These are phyloP conservation scores for Drosophila falleni DNA, from an alignment of 2,888 invertebrate species.

Conservation along the genomic window DNA sequence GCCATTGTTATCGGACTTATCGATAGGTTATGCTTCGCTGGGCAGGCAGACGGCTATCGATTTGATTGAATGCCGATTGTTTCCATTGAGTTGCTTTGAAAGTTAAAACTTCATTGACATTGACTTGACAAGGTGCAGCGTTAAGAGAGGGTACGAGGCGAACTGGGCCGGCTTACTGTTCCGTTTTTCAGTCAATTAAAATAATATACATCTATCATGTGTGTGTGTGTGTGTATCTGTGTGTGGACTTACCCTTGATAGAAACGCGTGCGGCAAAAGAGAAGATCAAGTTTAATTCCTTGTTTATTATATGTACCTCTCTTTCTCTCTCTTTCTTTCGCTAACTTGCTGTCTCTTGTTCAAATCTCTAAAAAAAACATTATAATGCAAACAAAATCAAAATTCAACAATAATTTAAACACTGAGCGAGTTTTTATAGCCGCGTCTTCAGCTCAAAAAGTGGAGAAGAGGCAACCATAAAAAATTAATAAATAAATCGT, in stretches of 20 bases:
- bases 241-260: conserved; percentile 54
- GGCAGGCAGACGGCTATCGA: conserved; percentile 35
- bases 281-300: conserved; percentile 56
- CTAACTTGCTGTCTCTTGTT: conserved; percentile 3
- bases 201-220: neutral
- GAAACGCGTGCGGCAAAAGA: conserved; percentile 53
- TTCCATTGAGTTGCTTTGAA: conserved; percentile 39
- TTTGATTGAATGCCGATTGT: conserved; percentile 31
- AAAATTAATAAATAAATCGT: conserved; percentile 30
- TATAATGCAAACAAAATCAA: conserved; percentile 31
- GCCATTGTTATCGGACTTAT: conserved; percentile 23
- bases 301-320: conserved; percentile 15
- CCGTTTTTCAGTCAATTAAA: conserved; percentile 17
- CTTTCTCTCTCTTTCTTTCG: conserved; percentile 4
- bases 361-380: conserved; percentile 23
- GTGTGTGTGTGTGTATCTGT: neutral
- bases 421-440: conserved; percentile 27
- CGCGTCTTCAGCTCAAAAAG: conserved; percentile 17
- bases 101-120: conserved; percentile 55
- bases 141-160: neutral
- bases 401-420: conserved; percentile 19
- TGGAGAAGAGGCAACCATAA: conserved; percentile 27
- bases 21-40: conserved; percentile 40
- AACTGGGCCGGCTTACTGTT: conserved; percentile 15
- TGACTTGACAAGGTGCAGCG: conserved; percentile 24